Conservation (phyloP, 2,113 vertebrate genomes). For the Chlorocebus sabaeus region DNA sequence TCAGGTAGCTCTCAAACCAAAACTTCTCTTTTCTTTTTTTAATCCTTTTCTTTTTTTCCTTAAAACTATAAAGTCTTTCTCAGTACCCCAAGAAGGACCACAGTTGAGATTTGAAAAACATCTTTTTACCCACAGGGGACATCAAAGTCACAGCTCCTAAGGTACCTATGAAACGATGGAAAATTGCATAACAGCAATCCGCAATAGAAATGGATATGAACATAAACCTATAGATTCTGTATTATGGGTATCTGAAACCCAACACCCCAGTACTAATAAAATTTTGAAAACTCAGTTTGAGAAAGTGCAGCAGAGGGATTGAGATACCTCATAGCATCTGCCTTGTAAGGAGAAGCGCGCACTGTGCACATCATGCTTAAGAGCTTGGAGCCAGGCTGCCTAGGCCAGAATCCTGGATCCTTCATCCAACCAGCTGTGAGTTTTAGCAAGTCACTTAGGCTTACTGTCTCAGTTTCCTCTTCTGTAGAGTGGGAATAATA, state of each 20-base stretch:
- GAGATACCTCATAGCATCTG: fast-evolving
- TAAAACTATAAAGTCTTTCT: neutral
- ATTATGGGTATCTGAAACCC: neutral
- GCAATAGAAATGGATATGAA: neutral
- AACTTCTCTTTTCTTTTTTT: neutral
- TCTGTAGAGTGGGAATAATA: conserved; percentile 32
- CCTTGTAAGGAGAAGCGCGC: fast-evolving
- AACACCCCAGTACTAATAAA: neutral
- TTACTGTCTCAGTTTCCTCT: neutral
- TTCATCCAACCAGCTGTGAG: too few relatives aligned
- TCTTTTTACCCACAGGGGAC: neutral
- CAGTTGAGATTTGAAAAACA: neutral
- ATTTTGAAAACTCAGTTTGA: neutral
- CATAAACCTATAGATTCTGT: neutral
- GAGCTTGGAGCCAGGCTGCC: neutral
- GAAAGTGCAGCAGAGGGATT: neutral
- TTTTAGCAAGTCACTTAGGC: neutral
- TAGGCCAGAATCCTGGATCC: neutral
- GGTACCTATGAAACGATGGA: neutral
- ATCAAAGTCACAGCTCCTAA: neutral
- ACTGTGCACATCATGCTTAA: fast-evolving
- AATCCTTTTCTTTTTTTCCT: neutral
- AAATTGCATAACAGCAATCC: neutral
- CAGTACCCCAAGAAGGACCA: neutral
- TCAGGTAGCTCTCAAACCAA: neutral